Evolutionary conservation across 1,140 invertebrate genomes (phyloP).

Genomic region (Batillaria attramentaria): DNA sequence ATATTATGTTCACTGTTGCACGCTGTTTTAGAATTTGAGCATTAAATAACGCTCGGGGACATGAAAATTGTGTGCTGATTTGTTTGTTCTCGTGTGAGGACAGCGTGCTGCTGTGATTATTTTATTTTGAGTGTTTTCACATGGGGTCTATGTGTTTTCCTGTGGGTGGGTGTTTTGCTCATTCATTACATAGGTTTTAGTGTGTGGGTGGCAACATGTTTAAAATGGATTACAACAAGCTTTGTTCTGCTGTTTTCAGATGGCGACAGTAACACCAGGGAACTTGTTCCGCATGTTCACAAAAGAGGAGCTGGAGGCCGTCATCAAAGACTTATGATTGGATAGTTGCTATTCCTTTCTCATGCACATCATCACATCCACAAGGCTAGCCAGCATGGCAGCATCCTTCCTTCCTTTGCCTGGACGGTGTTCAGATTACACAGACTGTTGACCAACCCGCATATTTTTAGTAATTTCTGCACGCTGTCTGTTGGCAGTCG

Average conservation of each 20-base stretch:
- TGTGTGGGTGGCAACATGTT: not conserved
- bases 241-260: constrained; percentile 60
- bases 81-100: not conserved
- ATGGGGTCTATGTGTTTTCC: not conserved
- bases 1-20: not conserved
- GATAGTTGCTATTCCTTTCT: not conserved
- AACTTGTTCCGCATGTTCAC: constrained; percentile 91
- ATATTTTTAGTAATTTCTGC: too few relatives aligned
- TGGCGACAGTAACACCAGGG: constrained; percentile 89
- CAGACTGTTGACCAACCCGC: too few relatives aligned
- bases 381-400: not conserved
- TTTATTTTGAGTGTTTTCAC: not conserved
- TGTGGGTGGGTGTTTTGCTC: not conserved
- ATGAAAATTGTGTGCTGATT: not conserved
- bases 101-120: not conserved
- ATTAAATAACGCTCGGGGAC: too few relatives aligned
- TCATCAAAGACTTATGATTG: constrained; percentile 80
- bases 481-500: too few relatives aligned
- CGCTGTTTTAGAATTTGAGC: not conserved
- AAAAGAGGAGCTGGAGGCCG: constrained; percentile 91
- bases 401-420: not conserved
- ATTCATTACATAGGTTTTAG: not conserved
- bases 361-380: not conserved
- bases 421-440: too few relatives aligned
- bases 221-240: not conserved